Conservation (phyloP, 2,888 invertebrate species). For the Ochropacha duplaris region DNA sequence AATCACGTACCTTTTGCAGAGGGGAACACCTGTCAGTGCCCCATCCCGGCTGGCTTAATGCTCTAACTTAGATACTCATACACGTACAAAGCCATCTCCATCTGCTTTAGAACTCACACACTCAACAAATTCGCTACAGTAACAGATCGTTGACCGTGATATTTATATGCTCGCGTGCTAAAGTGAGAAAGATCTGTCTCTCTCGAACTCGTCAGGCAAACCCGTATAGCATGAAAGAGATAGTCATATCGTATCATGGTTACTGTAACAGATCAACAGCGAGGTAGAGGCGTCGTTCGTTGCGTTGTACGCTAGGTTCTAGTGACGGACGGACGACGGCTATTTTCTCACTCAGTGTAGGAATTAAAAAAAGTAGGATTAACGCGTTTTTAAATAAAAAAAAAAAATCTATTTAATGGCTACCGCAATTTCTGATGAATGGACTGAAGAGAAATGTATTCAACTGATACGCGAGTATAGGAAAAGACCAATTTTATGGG, state of each 20-base stretch:
- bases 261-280: neutral
- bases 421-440: neutral
- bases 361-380: neutral
- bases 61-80: no score
- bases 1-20: no score
- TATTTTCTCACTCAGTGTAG: neutral
- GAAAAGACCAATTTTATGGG: slow-evolving; percentile 17
- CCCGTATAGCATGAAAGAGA: neutral
- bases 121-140: neutral
- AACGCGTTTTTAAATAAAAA: neutral
- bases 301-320: neutral
- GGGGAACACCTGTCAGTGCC: no score
- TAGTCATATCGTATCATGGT: neutral
- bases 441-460: neutral
- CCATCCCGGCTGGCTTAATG: no score
- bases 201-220: neutral
- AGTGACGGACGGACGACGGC: no score
- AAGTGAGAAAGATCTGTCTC: neutral
- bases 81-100: no score
- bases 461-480: neutral
- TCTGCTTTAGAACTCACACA: no score
- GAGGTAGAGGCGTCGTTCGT: neutral
- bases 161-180: neutral
- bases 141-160: neutral
- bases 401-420: no score